phyloP scores from a whole-genome alignment of 2,797 vertebrate species.

The Hipposideros larvatus region DNA sequence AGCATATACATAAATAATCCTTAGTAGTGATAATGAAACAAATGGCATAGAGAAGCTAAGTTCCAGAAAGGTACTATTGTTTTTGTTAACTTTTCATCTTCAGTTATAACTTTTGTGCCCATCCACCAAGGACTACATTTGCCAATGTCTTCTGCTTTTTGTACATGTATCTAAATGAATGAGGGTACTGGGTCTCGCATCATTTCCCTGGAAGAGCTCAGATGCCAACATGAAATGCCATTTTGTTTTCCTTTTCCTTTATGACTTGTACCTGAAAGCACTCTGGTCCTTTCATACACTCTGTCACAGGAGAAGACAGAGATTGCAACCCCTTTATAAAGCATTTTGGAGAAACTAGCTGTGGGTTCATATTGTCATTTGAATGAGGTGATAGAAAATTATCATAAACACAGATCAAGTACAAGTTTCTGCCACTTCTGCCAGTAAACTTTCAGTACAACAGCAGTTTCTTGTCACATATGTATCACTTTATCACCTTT shows the following conservation, averaged over 20 bases:
- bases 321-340: neutral
- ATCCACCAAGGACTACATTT: neutral
- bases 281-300: neutral
- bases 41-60: neutral
- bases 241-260: neutral
- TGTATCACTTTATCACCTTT: neutral
- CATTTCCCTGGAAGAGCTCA: neutral
- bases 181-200: neutral
- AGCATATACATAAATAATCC: neutral
- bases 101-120: neutral
- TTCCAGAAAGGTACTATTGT: neutral
- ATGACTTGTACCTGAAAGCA: neutral
- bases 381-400: neutral
- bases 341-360: neutral
- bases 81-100: neutral
- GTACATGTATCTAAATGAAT: neutral
- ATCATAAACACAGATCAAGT: neutral
- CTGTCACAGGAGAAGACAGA: neutral
- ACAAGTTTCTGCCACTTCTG: neutral
- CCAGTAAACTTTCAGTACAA: neutral
- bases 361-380: constrained; percentile 15
- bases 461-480: neutral
- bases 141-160: neutral
- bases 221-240: neutral
- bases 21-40: neutral